phyloP scores from a whole-genome alignment of 35 echinoderm and acorn worm species.

The Apostichopus californicus region DNA sequence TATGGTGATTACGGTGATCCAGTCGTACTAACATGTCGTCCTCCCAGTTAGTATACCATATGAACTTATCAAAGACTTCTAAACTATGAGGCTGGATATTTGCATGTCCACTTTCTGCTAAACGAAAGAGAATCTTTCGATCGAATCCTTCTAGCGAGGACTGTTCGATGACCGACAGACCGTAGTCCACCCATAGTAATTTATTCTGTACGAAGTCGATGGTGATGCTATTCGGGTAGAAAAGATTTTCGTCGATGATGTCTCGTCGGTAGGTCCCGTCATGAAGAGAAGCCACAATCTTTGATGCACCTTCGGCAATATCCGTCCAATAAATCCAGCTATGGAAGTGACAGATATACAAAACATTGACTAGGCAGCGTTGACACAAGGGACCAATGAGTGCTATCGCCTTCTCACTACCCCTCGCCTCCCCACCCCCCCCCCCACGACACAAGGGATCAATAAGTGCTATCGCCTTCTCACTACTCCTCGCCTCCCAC shows the following conservation, averaged over 20 bases:
- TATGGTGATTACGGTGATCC: slow-evolving; percentile 41
- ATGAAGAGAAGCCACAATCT: slow-evolving; percentile 71
- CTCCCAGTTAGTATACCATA: slow-evolving; percentile 83
- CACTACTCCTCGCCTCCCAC: too few species aligned
- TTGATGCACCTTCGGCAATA: slow-evolving; percentile 42
- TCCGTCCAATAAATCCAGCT: slow-evolving; percentile 96
- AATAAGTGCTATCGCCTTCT: too few species aligned
- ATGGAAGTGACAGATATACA: neutral
- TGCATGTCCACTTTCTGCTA: slow-evolving; percentile 9
- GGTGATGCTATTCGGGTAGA: slow-evolving; percentile 71
- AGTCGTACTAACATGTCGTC: slow-evolving; percentile 70
- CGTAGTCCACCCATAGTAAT: slow-evolving; percentile 81
- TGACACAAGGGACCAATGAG: too few species aligned
- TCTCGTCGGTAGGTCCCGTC: slow-evolving; percentile 65
- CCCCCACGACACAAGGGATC: too few species aligned
- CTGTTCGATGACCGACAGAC: slow-evolving; percentile 65
- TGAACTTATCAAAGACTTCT: slow-evolving; percentile 57
- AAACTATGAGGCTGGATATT: slow-evolving; percentile 56
- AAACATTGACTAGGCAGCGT: too few species aligned
- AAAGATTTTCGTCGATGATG: slow-evolving; percentile 51
- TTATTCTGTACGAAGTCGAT: slow-evolving; percentile 83
- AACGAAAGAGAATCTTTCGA: slow-evolving; percentile 45
- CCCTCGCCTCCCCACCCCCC: too few species aligned
- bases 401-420: too few species aligned
- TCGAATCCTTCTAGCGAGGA: slow-evolving; percentile 77